Conservation (phyloP, 1,140 invertebrate genomes). For the Oryctes rhinoceros region DNA sequence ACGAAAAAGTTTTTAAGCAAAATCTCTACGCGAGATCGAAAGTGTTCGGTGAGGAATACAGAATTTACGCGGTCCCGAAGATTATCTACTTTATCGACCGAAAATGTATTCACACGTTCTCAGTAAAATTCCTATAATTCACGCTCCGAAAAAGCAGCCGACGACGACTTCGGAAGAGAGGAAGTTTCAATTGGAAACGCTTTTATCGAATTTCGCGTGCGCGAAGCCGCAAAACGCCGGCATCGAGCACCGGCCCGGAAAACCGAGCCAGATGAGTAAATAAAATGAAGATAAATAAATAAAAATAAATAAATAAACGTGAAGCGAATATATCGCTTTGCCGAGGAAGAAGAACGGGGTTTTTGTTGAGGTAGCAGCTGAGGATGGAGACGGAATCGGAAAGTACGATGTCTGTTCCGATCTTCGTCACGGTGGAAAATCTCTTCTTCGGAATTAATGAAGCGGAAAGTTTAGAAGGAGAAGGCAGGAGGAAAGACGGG, state of each 20-base stretch:
- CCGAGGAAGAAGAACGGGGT: background rate
- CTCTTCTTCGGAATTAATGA: slow-evolving; percentile 31
- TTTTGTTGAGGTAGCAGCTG: background rate
- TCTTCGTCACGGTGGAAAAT: slow-evolving; percentile 17
- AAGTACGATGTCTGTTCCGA: slow-evolving; percentile 12
- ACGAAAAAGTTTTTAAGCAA: too few relatives aligned
- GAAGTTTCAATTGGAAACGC: slow-evolving; percentile 4
- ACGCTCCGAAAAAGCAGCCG: background rate
- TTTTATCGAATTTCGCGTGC: background rate
- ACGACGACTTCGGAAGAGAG: background rate
- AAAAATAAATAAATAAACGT: slow-evolving; percentile 12
- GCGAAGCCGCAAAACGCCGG: background rate
- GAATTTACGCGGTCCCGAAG: background rate
- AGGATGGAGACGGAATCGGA: background rate
- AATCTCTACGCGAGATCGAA: too few relatives aligned
- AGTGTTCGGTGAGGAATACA: too few relatives aligned
- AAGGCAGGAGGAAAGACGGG: background rate
- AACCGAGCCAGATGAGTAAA: background rate
- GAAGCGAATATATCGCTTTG: background rate
- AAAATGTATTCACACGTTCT: background rate
- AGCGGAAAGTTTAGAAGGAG: background rate
- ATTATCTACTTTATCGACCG: slow-evolving; percentile 4
- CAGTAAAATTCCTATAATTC: background rate
- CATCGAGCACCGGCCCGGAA: background rate
- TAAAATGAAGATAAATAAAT: background rate